A percentile compares a stretch with the other conserved stretches of the same genome.
Conservation (phyloP, 2,113 vertebrate species). For the Narcine bancroftii region DNA sequence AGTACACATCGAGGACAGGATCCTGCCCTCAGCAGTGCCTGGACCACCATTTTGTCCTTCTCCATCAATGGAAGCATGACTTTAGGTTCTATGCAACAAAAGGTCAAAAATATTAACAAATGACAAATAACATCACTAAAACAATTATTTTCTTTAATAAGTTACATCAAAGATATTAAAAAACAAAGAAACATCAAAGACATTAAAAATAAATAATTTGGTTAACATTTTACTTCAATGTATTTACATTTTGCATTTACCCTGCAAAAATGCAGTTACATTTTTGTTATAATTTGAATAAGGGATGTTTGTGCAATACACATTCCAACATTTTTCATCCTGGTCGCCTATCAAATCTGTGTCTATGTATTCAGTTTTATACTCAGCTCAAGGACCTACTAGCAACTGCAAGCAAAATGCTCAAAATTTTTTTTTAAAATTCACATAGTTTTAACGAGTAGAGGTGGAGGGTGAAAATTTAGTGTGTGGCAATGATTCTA, state of each 20-base stretch:
- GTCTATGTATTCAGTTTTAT: too few species aligned
- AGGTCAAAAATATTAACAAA: not conserved
- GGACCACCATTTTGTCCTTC: constrained; percentile 66
- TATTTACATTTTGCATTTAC: not conserved
- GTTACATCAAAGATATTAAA: not conserved
- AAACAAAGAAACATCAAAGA: not conserved
- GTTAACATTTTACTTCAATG: not conserved
- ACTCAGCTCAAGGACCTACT: not conserved
- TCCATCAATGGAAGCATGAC: constrained; percentile 71
- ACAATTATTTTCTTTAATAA: not conserved
- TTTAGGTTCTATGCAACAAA: constrained; percentile 38
- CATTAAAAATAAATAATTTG: not conserved
- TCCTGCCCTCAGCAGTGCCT: constrained; percentile 64
- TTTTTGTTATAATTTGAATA: not conserved
- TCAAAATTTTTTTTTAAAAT: not conserved
- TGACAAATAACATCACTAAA: not conserved
- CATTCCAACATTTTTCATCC: not conserved
- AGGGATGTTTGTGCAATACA: not conserved
- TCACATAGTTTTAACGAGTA: too few species aligned
- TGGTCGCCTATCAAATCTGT: not conserved
- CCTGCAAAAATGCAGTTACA: not conserved
- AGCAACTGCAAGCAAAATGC: not conserved
- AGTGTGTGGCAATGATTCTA: not conserved
- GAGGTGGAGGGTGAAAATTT: too few species aligned
- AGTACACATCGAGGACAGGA: constrained; percentile 85